Percentiles rank a stretch among this genome's conserved stretches.
These are phyloP conservation scores for Barbus barbus DNA, from an alignment of 2,113 vertebrate genomes.

Conservation along the genomic window DNA sequence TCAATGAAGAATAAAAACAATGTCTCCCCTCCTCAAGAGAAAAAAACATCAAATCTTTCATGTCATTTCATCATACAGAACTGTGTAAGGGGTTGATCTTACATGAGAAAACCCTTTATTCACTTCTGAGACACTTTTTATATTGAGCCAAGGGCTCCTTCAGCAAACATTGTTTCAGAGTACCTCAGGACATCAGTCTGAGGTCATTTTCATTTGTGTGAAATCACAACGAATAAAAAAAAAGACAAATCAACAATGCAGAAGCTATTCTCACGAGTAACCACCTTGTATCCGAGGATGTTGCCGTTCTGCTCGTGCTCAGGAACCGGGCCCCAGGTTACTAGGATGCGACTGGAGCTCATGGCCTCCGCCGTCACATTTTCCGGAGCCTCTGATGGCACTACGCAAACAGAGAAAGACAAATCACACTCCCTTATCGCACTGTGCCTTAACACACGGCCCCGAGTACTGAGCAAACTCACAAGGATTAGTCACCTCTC, in stretches of 20 bases:
- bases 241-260: background rate
- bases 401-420: constrained; percentile 71
- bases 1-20: constrained; percentile 40
- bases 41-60: constrained; percentile 61
- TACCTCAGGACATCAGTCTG: background rate
- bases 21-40: constrained; percentile 19
- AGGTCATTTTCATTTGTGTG: background rate
- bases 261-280: background rate
- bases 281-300: constrained; percentile 92
- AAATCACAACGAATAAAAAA: background rate
- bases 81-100: constrained; percentile 42
- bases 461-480: constrained; percentile 29
- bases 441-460: constrained; percentile 14
- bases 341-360: constrained; percentile 90
- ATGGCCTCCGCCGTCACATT: constrained; percentile 89
- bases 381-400: constrained; percentile 86
- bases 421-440: constrained; percentile 39
- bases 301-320: constrained; percentile 87
- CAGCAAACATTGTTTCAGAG: constrained; percentile 6
- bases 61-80: constrained; percentile 69
- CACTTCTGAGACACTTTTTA: constrained; percentile 49
- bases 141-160: constrained; percentile 12
- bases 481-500: constrained; percentile 31
- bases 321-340: constrained; percentile 85
- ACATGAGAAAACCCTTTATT: constrained; percentile 47